These are phyloP conservation scores for Sarcophaga caerulescens DNA, from an alignment of 2,888 invertebrate species.

Conservation along the genomic window DNA sequence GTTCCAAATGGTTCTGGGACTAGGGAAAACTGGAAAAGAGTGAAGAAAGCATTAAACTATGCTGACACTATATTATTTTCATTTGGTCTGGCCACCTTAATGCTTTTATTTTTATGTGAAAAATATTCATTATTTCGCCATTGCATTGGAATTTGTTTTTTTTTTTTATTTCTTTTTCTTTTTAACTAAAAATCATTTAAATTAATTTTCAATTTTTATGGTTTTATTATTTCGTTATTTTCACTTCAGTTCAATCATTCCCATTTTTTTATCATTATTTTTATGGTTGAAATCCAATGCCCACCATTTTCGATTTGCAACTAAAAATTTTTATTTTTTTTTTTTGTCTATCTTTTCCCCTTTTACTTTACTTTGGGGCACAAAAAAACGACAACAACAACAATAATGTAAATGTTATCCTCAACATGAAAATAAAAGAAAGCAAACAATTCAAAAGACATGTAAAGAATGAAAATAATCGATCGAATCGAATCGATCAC, in stretches of 20 bases:
- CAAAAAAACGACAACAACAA: no score
- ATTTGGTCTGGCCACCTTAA: slow-evolving; percentile 16
- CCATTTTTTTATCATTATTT: neutral
- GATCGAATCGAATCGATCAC: slow-evolving; percentile 39
- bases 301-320: slow-evolving; percentile 37
- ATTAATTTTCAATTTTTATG: slow-evolving; percentile 33
- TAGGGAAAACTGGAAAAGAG: no score
- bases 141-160: neutral
- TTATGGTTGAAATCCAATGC: slow-evolving; percentile 13
- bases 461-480: slow-evolving; percentile 35
- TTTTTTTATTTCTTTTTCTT: no score
- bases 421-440: no score
- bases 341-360: neutral
- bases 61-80: no score
- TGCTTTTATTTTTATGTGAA: neutral
- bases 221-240: slow-evolving; percentile 15
- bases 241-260: no score
- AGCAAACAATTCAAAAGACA: slow-evolving; percentile 29
- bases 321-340: neutral
- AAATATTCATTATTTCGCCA: slow-evolving; percentile 13
- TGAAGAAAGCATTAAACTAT: no score
- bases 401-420: slow-evolving; percentile 7
- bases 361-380: neutral
- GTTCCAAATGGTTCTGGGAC: no score
- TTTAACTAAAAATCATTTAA: slow-evolving; percentile 27